These are phyloP conservation scores for Caenorhabditis macrosperma DNA, from an alignment of 2,888 invertebrate species.

Conservation along the genomic window DNA sequence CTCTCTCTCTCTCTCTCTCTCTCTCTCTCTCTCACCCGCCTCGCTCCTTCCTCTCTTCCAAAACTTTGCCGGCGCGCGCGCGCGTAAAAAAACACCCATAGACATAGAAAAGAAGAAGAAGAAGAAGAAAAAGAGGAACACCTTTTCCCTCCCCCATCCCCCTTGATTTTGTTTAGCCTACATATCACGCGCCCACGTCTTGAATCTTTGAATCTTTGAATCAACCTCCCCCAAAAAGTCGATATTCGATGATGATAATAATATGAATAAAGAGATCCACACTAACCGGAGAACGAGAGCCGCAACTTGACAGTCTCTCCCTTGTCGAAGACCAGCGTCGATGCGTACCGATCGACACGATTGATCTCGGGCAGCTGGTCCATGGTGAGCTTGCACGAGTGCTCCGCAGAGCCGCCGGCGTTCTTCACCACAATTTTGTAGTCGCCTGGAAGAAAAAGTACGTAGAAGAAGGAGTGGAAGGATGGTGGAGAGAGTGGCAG, in stretches of 20 bases:
- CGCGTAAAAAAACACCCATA: too few relatives aligned
- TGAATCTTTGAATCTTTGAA: conserved; percentile 18
- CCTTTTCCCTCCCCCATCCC: conserved; percentile 15
- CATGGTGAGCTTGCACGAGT: conserved; percentile 67
- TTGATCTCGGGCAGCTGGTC: conserved; percentile 71
- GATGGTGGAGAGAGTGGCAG: too few relatives aligned
- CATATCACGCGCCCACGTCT: conserved; percentile 27
- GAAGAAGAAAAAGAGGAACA: conserved; percentile 33
- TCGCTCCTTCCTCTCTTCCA: conserved; percentile 1
- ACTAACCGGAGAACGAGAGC: conserved; percentile 70
- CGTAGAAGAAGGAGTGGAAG: not conserved
- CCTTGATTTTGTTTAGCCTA: conserved; percentile 19
- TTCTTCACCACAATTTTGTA: conserved; percentile 62
- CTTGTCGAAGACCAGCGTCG: conserved; percentile 70
- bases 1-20: not conserved
- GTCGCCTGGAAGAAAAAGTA: conserved; percentile 44
- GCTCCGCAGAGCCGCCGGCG: conserved; percentile 57
- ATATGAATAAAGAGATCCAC: not conserved
- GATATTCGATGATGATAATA: too few relatives aligned
- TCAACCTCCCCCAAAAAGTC: too few relatives aligned
- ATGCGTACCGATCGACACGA: conserved; percentile 70
- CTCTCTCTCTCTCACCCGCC: not conserved
- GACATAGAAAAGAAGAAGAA: too few relatives aligned
- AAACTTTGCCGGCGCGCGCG: too few relatives aligned
- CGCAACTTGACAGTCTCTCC: conserved; percentile 73